Evolutionary conservation across 2,797 vertebrate genomes (phyloP), one percentile per base, ranked within the genome.

Genomic region (Scarus forsteni): DNA sequence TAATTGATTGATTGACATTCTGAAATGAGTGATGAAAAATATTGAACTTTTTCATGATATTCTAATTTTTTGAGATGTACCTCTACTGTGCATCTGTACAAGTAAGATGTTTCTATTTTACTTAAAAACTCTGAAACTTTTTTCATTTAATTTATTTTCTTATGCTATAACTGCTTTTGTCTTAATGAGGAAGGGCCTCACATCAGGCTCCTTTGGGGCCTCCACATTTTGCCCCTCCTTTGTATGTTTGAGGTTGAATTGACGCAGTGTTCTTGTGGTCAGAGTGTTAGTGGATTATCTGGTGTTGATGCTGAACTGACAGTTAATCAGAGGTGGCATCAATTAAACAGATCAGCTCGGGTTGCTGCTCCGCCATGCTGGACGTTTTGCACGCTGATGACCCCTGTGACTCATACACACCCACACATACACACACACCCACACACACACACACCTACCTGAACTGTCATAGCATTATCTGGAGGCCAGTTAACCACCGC

Each of bases 301-400:
- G 80, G 84, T 89, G 91, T 89, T 89, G 89, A 91, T 86, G 76
- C 66, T 81, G 55, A 85, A 77, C 83, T 89, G 91, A 90, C 91
- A 91, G 92, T 89, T 92, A 89, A 92, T 91, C 87, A 91, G 88
- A 90, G 75, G 77, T 81, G 84, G 62, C 76, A 92, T 93, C 88
- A 92, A 90, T 93, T 89, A 92, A 93, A 81, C 86, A 35, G 50
- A 63, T 4, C 9, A 35, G 77, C 72, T 93, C 87, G 3, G 70
- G 90, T 92, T 92, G 81, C 91, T 56, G 77, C 62, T 70, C 79
- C 61, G 64, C 10, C 39, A 64, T 38, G 18, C 81, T 66, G 80
- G 87, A 66, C 90, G 73, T 93, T 93, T 92, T 92, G 92, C 91
- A 91, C 44, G 12, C 75, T 9, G 42, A 72, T 94, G 92, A 93